phyloP scores from a whole-genome alignment of 2,888 invertebrate species.

The Cheilosia soror region DNA sequence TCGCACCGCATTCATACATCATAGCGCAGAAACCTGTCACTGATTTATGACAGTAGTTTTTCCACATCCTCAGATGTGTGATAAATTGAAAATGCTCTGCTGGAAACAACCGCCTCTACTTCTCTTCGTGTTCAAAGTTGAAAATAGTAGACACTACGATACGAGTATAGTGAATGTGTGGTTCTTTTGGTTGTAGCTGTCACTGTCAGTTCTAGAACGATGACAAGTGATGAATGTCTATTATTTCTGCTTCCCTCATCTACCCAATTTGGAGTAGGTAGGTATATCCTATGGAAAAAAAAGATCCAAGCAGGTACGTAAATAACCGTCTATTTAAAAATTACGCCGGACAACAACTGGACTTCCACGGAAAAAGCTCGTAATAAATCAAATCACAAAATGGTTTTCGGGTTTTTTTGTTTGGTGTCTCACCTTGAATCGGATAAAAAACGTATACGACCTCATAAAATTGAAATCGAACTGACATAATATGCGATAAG shows the following conservation, averaged over 20 bases:
- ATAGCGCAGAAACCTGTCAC: constrained; percentile 67
- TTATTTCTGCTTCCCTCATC: constrained; percentile 37
- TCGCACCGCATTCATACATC: constrained; percentile 71
- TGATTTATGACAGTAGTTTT: constrained; percentile 73
- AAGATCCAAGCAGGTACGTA: constrained; percentile 8
- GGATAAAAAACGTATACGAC: constrained; percentile 8
- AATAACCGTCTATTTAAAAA: constrained; percentile 39
- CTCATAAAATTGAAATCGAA: constrained; percentile 70
- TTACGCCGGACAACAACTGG: constrained; percentile 35
- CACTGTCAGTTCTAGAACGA: constrained; percentile 39
- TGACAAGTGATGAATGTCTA: constrained; percentile 70
- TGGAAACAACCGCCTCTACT: constrained; percentile 28
- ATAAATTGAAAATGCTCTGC: constrained; percentile 54
- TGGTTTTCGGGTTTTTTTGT: constrained; percentile 10
- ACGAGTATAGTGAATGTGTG: background rate
- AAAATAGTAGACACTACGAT: constrained; percentile 27
- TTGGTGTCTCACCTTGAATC: constrained; percentile 54
- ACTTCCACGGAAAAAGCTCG: constrained; percentile 37
- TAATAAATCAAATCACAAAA: constrained; percentile 56
- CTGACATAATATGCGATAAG: constrained; percentile 74
- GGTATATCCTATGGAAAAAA: background rate
- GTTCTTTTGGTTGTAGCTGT: constrained; percentile 33
- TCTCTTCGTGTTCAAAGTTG: constrained; percentile 5
- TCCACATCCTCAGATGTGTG: constrained; percentile 64
- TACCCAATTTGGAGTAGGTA: constrained; percentile 33